Percentiles rank a stretch among this genome's conserved stretches.
These are phyloP conservation scores for Lindbergichthys nudifrons DNA, from an alignment of 2,797 vertebrate genomes.

Conservation along the genomic window DNA sequence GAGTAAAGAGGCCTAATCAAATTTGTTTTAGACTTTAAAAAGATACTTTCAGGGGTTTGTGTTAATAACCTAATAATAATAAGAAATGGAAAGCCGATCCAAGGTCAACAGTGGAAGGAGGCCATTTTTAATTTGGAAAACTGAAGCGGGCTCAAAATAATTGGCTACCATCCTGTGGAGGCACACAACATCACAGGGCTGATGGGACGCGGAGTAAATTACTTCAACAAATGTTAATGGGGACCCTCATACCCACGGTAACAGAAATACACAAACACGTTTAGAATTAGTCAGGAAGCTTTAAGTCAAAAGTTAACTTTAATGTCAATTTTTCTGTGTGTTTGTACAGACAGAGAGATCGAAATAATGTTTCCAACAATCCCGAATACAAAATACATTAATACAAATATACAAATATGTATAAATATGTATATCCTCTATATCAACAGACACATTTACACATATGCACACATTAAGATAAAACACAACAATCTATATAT, in stretches of 20 bases:
- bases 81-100: conserved; percentile 80
- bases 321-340: too few relatives aligned
- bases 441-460: too few relatives aligned
- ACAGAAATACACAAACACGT: conserved; percentile 12
- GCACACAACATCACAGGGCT: conserved; percentile 64
- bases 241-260: conserved; percentile 17
- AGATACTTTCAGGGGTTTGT: conserved; percentile 83
- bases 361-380: too few relatives aligned
- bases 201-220: conserved; percentile 43
- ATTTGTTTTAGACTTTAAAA: conserved; percentile 87
- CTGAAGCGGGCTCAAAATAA: conserved; percentile 67
- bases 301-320: not conserved
- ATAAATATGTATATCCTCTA: too few relatives aligned
- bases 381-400: too few relatives aligned
- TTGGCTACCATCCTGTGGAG: conserved; percentile 74
- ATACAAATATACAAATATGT: too few relatives aligned
- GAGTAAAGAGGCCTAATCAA: conserved; percentile 84
- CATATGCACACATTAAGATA: too few relatives aligned
- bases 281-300: not conserved
- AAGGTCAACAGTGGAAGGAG: conserved; percentile 80
- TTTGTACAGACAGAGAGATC: too few relatives aligned
- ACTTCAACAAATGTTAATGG: conserved; percentile 36
- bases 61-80: conserved; percentile 87
- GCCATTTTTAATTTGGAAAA: conserved; percentile 79
- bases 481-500: too few relatives aligned